phyloP scores from a whole-genome alignment of 2,888 invertebrate species.

The Drosophila monieri region DNA sequence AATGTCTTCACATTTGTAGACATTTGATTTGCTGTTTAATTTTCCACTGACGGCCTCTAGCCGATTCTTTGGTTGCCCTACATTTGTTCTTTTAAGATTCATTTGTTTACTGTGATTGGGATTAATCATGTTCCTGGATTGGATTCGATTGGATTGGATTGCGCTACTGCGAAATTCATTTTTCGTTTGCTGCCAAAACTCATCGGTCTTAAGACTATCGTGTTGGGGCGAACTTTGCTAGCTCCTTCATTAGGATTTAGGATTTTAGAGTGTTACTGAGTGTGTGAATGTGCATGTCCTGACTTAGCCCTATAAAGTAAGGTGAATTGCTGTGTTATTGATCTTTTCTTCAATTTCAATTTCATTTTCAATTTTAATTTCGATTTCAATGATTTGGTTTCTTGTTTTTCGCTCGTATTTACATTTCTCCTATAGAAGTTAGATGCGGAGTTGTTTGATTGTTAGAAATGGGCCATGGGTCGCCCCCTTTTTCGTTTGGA shows the following conservation, averaged over 20 bases:
- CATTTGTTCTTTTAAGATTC: constrained; percentile 15
- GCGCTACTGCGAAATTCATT: constrained; percentile 54
- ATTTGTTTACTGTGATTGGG: constrained; percentile 11
- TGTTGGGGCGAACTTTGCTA: constrained; percentile 12
- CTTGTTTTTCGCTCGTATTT: constrained; percentile 43
- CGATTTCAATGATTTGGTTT: constrained; percentile 48
- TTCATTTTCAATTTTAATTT: constrained; percentile 52
- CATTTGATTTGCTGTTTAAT: constrained; percentile 48
- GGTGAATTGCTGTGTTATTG: constrained; percentile 62
- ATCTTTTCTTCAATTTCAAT: constrained; percentile 48
- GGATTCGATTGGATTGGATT: constrained; percentile 29
- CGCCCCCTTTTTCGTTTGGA: constrained; percentile 51
- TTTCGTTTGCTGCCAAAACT: constrained; percentile 26
- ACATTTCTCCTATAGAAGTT: constrained; percentile 50
- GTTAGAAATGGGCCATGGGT: constrained; percentile 50
- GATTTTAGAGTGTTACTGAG: constrained; percentile 22
- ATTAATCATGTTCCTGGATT: constrained; percentile 33
- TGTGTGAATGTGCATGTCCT: constrained; percentile 33
- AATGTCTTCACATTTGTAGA: constrained; percentile 50
- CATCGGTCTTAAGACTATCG: constrained; percentile 26
- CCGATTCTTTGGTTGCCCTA: constrained; percentile 18
- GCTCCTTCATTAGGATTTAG: constrained; percentile 45
- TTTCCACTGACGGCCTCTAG: constrained; percentile 36
- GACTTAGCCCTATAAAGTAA: constrained; percentile 76
- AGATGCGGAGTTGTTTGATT: constrained; percentile 54